Evolutionary conservation across 2,797 vertebrate genomes (phyloP), one percentile per base, ranked within the genome.

Genomic region (Siniperca scherzeri): DNA sequence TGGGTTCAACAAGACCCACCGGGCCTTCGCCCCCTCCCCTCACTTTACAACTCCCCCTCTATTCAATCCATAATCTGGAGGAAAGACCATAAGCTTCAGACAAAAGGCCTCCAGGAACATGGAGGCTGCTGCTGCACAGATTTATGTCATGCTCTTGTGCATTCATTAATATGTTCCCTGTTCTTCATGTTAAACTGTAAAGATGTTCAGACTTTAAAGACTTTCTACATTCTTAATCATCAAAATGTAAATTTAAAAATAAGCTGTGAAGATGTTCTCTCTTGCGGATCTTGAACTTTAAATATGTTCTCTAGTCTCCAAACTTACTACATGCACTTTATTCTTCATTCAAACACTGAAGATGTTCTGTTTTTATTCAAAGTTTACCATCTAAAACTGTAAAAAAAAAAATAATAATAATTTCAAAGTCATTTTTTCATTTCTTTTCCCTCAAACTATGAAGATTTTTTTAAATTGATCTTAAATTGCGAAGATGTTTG

Each of bases 11-110:
- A 36, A 1, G 21, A 21, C 40, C 30, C n/a, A 9, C 52, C 10
- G 6, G 3, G 22, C n/a, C n/a, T 11, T 25, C n/a, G 14, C n/a
- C n/a, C 25, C 55, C 55, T 7, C 44, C 27, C 44, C 53, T 36
- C 67, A 48, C 19, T 13, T 8, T 16, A 48, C 19, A 2, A 3
- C 71, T 12, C 61, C 53, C 33, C 61, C 77, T n/a, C 21, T 27
- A 62, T 55, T 33, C 36, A n/a, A 17, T 14, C 76, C 21, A 70
- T 78, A 55, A 78, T 70, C 48, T 64, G 76, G 38, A 53, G 14
- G 19, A 52, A 40, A 52, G 33, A 50, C 40, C 25, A n/a, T 48
- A 17, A 57, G n/a, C 42, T 40, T 21, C 57, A 77, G 19, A 80
- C 75, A 64, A 70, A 74, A 56, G 53, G 27, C 13, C 25, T 60